These are phyloP conservation scores for Eugnorisma glareosa DNA, from an alignment of 2,888 invertebrate species.

Conservation along the genomic window DNA sequence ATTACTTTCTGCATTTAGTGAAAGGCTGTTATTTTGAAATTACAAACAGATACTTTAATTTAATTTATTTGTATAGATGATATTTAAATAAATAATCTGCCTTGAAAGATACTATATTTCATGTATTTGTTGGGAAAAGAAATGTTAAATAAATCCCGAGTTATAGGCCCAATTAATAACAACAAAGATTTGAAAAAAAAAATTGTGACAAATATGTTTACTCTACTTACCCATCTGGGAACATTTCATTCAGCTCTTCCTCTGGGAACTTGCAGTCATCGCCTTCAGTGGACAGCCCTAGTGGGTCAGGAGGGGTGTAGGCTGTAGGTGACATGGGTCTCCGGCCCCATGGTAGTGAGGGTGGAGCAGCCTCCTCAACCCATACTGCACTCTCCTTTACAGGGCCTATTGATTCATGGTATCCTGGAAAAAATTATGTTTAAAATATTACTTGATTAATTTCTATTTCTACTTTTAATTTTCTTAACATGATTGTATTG, in stretches of 20 bases:
- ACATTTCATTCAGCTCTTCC: conserved; percentile 96
- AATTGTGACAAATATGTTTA: background rate
- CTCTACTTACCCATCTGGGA: conserved; percentile 93
- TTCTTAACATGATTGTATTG: background rate
- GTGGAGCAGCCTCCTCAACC: conserved; percentile 98
- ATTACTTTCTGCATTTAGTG: too few species aligned
- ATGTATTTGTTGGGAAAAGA: background rate
- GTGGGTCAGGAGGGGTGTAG: conserved; percentile 97
- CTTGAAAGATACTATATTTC: background rate
- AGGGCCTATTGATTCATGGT: conserved; percentile 97
- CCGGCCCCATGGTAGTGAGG: conserved; percentile 95
- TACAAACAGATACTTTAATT: too few species aligned
- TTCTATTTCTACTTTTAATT: background rate
- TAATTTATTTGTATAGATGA: too few species aligned
- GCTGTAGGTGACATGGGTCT: conserved; percentile 96
- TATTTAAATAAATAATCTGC: too few species aligned
- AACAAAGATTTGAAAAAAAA: too few species aligned
- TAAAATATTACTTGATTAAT: background rate
- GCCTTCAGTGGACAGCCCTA: conserved; percentile 97
- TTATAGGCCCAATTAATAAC: background rate
- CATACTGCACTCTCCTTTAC: conserved; percentile 99
- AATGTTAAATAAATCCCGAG: background rate
- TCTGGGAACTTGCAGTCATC: conserved; percentile 97
- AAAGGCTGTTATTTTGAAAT: too few species aligned
- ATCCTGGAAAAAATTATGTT: conserved; percentile 88